phyloP scores from a whole-genome alignment of 2,113 vertebrate species.

The Corythoichthys intestinalis region DNA sequence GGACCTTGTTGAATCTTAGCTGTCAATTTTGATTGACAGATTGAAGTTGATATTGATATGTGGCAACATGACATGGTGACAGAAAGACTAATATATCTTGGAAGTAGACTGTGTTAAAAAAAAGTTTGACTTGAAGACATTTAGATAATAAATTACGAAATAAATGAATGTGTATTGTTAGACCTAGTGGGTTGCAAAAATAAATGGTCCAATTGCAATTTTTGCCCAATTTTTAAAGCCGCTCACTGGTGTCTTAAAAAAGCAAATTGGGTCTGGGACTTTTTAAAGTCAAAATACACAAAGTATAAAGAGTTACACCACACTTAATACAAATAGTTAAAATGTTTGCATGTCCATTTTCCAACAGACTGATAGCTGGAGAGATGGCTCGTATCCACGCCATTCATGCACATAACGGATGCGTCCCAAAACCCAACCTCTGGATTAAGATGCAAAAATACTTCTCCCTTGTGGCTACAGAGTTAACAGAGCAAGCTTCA shows the following conservation, averaged over 20 bases:
- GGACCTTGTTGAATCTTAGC: no score
- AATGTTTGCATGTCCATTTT: background rate
- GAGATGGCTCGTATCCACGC: conserved; percentile 94
- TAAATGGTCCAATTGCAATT: no score
- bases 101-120: no score
- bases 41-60: no score
- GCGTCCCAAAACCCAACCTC: conserved; percentile 86
- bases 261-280: background rate
- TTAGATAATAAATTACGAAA: no score
- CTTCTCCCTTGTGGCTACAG: conserved; percentile 85
- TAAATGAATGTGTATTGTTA: no score
- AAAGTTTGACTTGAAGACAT: no score
- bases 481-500: conserved; percentile 80
- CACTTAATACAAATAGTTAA: background rate
- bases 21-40: no score
- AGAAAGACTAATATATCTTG: no score
- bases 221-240: no score
- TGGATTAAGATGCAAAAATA: conserved; percentile 92
- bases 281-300: background rate
- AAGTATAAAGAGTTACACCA: background rate
- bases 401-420: conserved; percentile 92
- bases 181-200: no score
- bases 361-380: conserved; percentile 82
- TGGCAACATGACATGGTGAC: no score
- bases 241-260: background rate